These are phyloP conservation scores for Plectrocnemia conspersa DNA, from an alignment of 1,140 invertebrate genomes.

Conservation along the genomic window DNA sequence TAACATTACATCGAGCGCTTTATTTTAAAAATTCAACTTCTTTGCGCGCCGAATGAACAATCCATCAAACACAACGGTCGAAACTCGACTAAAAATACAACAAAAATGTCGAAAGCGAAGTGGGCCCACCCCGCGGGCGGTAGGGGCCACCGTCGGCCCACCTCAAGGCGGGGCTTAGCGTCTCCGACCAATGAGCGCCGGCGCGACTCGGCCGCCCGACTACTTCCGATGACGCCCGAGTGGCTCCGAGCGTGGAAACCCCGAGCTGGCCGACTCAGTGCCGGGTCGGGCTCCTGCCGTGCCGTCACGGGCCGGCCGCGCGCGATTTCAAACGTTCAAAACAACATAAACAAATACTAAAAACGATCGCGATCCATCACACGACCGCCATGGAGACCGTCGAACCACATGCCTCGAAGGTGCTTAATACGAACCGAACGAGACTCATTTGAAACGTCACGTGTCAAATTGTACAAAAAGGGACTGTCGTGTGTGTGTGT, in stretches of 20 bases:
- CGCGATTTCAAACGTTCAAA: no score
- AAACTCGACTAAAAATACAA: constrained; percentile 34
- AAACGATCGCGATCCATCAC: no score
- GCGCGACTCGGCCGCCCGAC: constrained; percentile 19
- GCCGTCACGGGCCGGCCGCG: constrained; percentile 12
- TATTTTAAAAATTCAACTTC: constrained; percentile 1
- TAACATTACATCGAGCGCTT: no score
- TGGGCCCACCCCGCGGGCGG: constrained; percentile 8
- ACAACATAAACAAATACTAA: no score
- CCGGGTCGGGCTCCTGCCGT: constrained; percentile 23
- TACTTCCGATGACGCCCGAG: constrained; percentile 12
- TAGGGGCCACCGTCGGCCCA: constrained; percentile 13
- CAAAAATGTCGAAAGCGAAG: constrained; percentile 21
- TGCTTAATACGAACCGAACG: not conserved
- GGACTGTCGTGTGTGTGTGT: no score
- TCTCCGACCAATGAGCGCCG: constrained; percentile 25
- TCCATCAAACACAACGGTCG: constrained; percentile 33
- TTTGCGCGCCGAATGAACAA: constrained; percentile 30
- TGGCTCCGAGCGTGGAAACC: not conserved
- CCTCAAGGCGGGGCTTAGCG: constrained; percentile 10
- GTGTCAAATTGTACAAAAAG: no score
- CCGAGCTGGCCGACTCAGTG: constrained; percentile 21
- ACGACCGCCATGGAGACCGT: constrained; percentile 8
- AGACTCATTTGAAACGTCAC: not conserved
- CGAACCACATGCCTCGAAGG: not conserved